Base-by-base conservation (phyloP, 2,797 vertebrate genomes). In the Phylloscopus collybita region DNA sequence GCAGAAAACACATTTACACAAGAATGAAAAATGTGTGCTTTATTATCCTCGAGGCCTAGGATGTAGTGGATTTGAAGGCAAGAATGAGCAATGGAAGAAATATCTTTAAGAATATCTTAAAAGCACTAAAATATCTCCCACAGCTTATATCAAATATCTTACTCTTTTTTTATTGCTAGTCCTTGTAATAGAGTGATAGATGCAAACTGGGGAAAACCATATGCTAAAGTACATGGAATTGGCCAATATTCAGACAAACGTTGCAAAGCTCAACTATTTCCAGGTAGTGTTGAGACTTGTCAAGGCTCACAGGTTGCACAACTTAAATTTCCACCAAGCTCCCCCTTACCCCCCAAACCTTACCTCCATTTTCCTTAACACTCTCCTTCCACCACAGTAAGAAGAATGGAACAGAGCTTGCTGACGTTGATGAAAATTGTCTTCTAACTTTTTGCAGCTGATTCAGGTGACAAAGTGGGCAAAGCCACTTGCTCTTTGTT, bases 1-100 rank as follows among this genome's bases (percentile, higher is more conserved):
- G 88, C 66, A 86, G 74, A 93, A 90, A 95, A 92, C 32, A 90
- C 36, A 76, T 45, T 90, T 36, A 92, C 50, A 73, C 60, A 66
- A 60, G 56, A 73, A 40, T 54, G 29, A 81, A 93, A 95, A 88
- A 79, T 47, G 27, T 38, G n/a, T 59, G 16, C 6, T 92, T 51
- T 89, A 64, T 66, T 92, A 92, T 51, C 50, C 66, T 84, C 51
- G 57, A 92, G 71, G 26, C 22, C 36, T 34, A 66, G 57, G 34
- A 75, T 36, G 38, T 7, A 56, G 21, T 11, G 7, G 11, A 50
- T 86, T 81, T 64, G 53, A 91, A 93, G 49, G 26, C 65, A 71
- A 86, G 34, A n/a, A 49, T 80, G 78, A 72, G 50, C 54, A 76
- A 5, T 38, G 9, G 7, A 25, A 90, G 29, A 74, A 89, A 30